A percentile compares a stretch with the other conserved stretches of the same genome.
These are phyloP conservation scores for Charanyca ferruginea DNA, from an alignment of 2,888 invertebrate species.

Conservation along the genomic window DNA sequence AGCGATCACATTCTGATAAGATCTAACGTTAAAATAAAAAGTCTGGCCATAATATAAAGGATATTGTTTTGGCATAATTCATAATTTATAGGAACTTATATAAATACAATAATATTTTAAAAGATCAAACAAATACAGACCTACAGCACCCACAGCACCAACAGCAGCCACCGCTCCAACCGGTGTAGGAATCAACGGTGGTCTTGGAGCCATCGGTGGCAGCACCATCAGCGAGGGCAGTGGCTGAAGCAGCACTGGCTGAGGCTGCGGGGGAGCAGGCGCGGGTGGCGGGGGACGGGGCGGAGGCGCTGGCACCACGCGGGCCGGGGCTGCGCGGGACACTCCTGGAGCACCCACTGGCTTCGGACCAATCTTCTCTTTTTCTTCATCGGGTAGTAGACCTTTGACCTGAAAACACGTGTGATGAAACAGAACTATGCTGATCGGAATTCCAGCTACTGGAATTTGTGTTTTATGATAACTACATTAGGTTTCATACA, in stretches of 20 bases:
- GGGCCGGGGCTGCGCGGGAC: slow-evolving; percentile 60
- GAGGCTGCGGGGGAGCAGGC: slow-evolving; percentile 62
- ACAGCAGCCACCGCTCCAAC: slow-evolving; percentile 67
- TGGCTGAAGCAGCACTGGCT: slow-evolving; percentile 78
- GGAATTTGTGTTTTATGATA: not conserved
- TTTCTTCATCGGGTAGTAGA: slow-evolving; percentile 98
- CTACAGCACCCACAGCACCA: slow-evolving; percentile 53
- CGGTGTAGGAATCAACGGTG: slow-evolving; percentile 79
- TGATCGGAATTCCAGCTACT: not conserved
- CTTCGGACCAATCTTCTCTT: slow-evolving; percentile 98
- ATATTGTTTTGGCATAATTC: no score
- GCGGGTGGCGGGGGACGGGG: slow-evolving; percentile 58
- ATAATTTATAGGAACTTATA: no score
- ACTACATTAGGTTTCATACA: not conserved
- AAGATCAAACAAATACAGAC: slow-evolving; percentile 27
- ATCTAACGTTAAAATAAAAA: no score
- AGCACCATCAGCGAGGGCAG: slow-evolving; percentile 90
- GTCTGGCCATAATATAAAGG: no score
- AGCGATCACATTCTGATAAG: no score
- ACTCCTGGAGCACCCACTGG: slow-evolving; percentile 89
- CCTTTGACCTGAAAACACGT: slow-evolving; percentile 92
- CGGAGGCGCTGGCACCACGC: slow-evolving; percentile 65
- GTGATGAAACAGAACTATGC: not conserved
- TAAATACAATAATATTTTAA: no score
- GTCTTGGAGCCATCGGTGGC: slow-evolving; percentile 83